Percentiles rank a stretch among this genome's conserved stretches.
Conservation (phyloP, 2,888 invertebrate species). For the Ashinkailepas kermadecensis region DNA sequence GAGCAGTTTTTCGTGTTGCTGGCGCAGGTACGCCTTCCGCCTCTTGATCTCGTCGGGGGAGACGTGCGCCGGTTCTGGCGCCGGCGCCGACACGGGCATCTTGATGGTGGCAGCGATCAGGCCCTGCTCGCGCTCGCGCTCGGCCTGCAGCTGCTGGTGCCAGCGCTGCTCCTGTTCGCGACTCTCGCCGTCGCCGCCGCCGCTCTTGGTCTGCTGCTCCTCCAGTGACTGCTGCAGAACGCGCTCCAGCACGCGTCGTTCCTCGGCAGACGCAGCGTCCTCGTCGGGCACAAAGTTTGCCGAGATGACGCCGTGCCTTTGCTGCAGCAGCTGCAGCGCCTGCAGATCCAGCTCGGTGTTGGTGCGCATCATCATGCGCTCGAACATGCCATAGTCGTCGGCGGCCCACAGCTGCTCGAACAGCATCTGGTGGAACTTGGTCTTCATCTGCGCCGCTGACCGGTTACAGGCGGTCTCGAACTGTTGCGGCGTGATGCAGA, state of each 20-base stretch:
- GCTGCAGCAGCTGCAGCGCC: constrained; percentile 74
- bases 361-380: constrained; percentile 85
- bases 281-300: constrained; percentile 48
- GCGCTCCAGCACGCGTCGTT: background rate
- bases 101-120: constrained; percentile 40
- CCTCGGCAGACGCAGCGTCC: background rate
- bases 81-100: constrained; percentile 32
- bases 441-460: constrained; percentile 42
- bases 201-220: constrained; percentile 32
- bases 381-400: constrained; percentile 81
- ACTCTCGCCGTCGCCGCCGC: constrained; percentile 25
- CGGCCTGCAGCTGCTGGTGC: constrained; percentile 40
- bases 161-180: constrained; percentile 35
- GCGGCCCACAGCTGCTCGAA: constrained; percentile 85
- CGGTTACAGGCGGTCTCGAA: constrained; percentile 67
- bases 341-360: constrained; percentile 85
- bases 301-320: constrained; percentile 59
- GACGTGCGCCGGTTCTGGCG: background rate
- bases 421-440: constrained; percentile 53
- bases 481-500: constrained; percentile 77
- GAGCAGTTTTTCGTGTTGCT: constrained; percentile 83
- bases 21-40: constrained; percentile 75
- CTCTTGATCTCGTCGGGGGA: constrained; percentile 55
- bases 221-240: constrained; percentile 31
- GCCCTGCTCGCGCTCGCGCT: constrained; percentile 42